Evolutionary conservation across 2,888 invertebrate species (phyloP), one percentile per base, ranked within the genome.

Genomic region (Hofmannophila pseudospretella): DNA sequence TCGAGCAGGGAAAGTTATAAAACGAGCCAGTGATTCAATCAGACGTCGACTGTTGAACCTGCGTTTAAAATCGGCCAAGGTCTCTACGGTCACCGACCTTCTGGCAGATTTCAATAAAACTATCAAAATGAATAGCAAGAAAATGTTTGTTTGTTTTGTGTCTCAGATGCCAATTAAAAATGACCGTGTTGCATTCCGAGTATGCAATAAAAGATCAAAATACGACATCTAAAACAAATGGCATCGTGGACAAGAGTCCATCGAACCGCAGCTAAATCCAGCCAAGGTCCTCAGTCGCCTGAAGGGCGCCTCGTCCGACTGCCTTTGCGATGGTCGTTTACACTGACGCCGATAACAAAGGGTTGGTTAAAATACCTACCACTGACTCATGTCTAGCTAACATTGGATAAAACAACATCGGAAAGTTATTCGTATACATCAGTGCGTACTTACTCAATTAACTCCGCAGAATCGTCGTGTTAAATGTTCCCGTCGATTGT

Each of bases 241-340:
- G 55, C 58, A 68, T 64, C 67, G 65, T 52, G 49, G 27, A 23
- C n/a, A n/a, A 16, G 67, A 78, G 84, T 82, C 77, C 77, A 57
- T 73, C 84, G 82, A 81, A 85, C 85, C 64, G 76, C 68, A 68
- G 67, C 84, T 86, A 86, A 81, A 84, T 81, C 69, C 80, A 84
- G 72, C 80, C 85, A 84, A 85, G 85, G 85, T 80, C 82, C n/a
- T 79, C 66, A 60, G 65, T 54, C 67, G 48, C 70, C 74, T 84
- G 82, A 84, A 84, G 84, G 85, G 82, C 84, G 74, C 67, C 65
- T 57, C 78, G 84, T 66, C 73, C 71, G 75, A 59, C 68, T 62
- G 77, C 67, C 67, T 73, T 72, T 72, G 69, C 70, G 39, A 63
- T 71, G 81, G 80, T 82, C 82, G 70, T 85, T 84, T 68, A 78